Conservation (phyloP, 2,113 vertebrate genomes). For the Phoenicopterus ruber region DNA sequence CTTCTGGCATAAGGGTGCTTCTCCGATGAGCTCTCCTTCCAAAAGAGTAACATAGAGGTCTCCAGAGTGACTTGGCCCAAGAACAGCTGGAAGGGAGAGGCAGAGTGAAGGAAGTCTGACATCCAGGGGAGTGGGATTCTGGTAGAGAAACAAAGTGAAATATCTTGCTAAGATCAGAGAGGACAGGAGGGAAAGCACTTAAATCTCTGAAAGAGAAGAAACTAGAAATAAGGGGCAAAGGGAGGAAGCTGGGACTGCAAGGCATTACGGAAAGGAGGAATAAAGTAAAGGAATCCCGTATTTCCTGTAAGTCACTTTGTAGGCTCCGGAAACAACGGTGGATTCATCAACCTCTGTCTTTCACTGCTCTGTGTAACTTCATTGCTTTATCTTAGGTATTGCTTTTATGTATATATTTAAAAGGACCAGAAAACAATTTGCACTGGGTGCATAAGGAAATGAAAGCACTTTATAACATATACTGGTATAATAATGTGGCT, state of each 20-base stretch:
- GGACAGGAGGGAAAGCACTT: not conserved
- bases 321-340: not conserved
- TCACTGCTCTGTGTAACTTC: not conserved
- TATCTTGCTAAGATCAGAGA: not conserved
- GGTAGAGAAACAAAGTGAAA: not conserved
- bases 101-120: not conserved
- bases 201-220: not conserved
- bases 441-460: not conserved
- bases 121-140: not conserved
- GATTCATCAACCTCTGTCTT: not conserved
- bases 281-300: not conserved
- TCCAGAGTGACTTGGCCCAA: not conserved
- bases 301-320: not conserved
- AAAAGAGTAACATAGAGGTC: accelerated
- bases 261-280: not conserved
- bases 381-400: not conserved
- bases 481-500: not conserved
- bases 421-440: not conserved
- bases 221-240: not conserved
- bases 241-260: not conserved
- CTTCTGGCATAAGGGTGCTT: not conserved
- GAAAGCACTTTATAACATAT: not conserved
- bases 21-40: not conserved
- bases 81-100: not conserved
- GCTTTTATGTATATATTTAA: not conserved